Conservation (phyloP, 2,113 vertebrate genomes). For the Cricetomys ansorgei region DNA sequence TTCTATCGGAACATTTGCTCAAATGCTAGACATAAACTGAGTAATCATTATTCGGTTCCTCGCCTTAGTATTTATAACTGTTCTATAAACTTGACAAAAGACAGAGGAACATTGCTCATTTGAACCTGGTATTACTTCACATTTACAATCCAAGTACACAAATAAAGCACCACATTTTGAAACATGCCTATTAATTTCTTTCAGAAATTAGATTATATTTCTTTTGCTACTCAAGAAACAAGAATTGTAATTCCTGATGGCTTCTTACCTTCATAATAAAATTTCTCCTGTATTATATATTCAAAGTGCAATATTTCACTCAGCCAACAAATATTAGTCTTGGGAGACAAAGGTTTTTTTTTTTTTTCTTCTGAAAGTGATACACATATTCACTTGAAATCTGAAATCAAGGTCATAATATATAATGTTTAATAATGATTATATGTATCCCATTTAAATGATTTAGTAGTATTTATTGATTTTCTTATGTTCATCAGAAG, state of each 20-base stretch:
- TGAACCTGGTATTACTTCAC: conserved; percentile 38
- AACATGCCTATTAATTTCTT: not conserved
- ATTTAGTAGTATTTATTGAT: conserved; percentile 40
- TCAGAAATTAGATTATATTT: conserved; percentile 17
- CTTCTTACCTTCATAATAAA: conserved; percentile 9
- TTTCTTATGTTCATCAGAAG: conserved; percentile 36
- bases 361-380: too few relatives aligned
- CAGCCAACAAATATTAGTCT: not conserved
- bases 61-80: not conserved
- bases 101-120: too few relatives aligned
- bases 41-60: not conserved
- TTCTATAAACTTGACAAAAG: too few relatives aligned
- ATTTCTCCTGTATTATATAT: too few relatives aligned
- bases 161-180: not conserved
- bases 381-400: too few relatives aligned
- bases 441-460: not conserved
- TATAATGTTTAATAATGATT: not conserved
- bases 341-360: conserved; percentile 24
- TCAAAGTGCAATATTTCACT: too few relatives aligned
- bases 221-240: conserved; percentile 41
- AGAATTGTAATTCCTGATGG: not conserved
- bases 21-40: not conserved
- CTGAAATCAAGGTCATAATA: not conserved
- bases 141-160: not conserved
- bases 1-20: not conserved